A percentile compares a stretch with the other conserved stretches of the same genome.
phyloP scores from a whole-genome alignment of 30 jellyfish, hydroid and myxozoan genomes.

The Aurelia coerulea region DNA sequence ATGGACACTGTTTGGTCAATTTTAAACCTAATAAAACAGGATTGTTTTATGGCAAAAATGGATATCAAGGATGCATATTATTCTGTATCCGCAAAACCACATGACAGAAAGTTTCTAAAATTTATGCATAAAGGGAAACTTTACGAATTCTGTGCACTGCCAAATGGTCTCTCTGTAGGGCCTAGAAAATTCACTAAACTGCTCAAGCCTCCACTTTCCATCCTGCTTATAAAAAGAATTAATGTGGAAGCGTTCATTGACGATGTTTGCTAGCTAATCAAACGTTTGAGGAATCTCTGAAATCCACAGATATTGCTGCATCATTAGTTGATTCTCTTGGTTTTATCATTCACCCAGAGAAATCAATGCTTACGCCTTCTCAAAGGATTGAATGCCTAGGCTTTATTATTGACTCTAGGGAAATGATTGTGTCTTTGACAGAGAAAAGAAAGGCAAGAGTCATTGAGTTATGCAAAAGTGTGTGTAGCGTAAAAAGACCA shows the following conservation, averaged over 20 bases:
- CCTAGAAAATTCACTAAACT: conserved; percentile 57
- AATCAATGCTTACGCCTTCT: conserved; percentile 1
- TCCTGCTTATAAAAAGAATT: not conserved
- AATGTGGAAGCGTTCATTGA: conserved; percentile 35
- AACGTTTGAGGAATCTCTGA: not conserved
- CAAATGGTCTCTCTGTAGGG: conserved; percentile 47
- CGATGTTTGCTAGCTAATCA: conserved; percentile 1
- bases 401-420: conserved; percentile 27
- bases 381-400: conserved; percentile 24
- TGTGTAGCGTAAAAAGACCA: not conserved
- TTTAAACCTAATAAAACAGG: conserved; percentile 3
- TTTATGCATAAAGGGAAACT: conserved; percentile 16
- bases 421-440: conserved; percentile 22
- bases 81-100: conserved; percentile 29
- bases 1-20: conserved; percentile 35
- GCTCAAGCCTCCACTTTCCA: conserved; percentile 52
- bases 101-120: conserved; percentile 13
- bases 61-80: not conserved
- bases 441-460: conserved; percentile 8
- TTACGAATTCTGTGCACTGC: conserved; percentile 24
- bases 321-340: conserved; percentile 41
- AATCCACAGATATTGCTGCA: not conserved
- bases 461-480: not conserved
- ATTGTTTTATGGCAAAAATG: conserved; percentile 33
- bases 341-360: conserved; percentile 35